Evolutionary conservation across 2,797 vertebrate genomes (phyloP).

Genomic region (Sebastes taczanowskii): DNA sequence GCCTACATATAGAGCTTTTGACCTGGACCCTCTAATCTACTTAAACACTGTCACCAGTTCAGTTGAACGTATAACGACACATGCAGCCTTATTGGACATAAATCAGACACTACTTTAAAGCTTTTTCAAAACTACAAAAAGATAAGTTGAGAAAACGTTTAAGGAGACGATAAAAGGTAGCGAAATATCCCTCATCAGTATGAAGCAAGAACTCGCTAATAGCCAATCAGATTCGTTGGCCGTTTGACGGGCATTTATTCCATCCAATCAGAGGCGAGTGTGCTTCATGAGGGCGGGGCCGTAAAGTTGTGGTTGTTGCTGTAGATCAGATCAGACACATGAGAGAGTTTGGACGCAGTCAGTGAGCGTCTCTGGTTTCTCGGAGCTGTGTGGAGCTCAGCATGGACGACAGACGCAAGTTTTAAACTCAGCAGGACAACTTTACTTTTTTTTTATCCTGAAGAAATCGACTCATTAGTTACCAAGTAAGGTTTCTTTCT

Average conservation of each 20-base stretch:
- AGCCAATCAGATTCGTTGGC: constrained; percentile 19
- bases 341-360: background rate
- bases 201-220: background rate
- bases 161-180: background rate
- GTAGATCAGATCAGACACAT: constrained; percentile 12
- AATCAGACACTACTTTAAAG: background rate
- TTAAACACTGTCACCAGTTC: constrained; percentile 21
- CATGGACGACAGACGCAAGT: constrained; percentile 16
- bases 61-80: background rate
- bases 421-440: constrained; percentile 13
- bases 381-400: background rate
- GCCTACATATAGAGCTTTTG: background rate
- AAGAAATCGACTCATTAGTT: background rate
- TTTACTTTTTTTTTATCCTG: background rate
- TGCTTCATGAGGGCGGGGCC: constrained; percentile 45
- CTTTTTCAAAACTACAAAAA: background rate
- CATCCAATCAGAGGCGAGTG: constrained; percentile 15
- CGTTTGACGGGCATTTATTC: constrained; percentile 15
- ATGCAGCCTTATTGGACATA: background rate
- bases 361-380: constrained; percentile 47
- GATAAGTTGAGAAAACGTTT: background rate
- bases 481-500: constrained; percentile 25
- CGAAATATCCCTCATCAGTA: background rate
- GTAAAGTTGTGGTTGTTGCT: constrained; percentile 21
- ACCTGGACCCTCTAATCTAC: constrained; percentile 35